Conservation (phyloP, 2,888 invertebrate species). For the Pachydiplax longipennis region DNA sequence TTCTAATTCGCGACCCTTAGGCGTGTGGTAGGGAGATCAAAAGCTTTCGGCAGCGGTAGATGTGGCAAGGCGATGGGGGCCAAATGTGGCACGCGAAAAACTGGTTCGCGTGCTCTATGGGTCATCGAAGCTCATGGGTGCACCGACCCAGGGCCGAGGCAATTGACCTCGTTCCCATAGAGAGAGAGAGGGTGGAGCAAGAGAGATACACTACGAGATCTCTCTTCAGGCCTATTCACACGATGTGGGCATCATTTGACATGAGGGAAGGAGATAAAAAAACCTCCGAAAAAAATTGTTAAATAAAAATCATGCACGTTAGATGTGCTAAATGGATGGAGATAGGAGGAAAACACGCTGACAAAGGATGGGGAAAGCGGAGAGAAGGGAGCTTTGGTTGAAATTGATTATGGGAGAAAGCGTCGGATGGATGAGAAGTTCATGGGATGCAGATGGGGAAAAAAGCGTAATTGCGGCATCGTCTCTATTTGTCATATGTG, state of each 20-base stretch:
- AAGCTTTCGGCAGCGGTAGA: neutral
- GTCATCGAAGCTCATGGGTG: constrained; percentile 28
- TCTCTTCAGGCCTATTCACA: constrained; percentile 24
- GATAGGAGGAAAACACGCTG: neutral
- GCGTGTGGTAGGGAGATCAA: neutral
- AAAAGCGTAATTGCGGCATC: neutral
- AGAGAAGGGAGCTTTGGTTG: neutral
- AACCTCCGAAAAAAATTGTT: neutral
- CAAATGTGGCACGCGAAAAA: constrained; percentile 31
- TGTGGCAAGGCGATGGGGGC: neutral
- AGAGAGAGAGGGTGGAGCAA: neutral
- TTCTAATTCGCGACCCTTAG: too few relatives aligned
- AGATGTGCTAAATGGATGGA: neutral
- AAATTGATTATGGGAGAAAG: neutral
- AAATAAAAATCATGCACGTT: neutral
- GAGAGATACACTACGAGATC: constrained; percentile 2
- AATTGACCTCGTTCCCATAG: constrained; percentile 35
- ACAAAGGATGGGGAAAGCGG: neutral
- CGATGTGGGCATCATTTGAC: constrained; percentile 9
- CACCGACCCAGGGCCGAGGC: constrained; percentile 37
- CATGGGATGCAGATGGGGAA: neutral
- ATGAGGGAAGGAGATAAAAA: neutral
- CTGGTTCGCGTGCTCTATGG: constrained; percentile 33
- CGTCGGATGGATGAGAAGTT: neutral
- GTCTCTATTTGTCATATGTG: neutral